Percentiles rank a stretch among this genome's conserved stretches.
phyloP scores from a whole-genome alignment of 1,140 invertebrate genomes.

The Euwallacea fornicatus region DNA sequence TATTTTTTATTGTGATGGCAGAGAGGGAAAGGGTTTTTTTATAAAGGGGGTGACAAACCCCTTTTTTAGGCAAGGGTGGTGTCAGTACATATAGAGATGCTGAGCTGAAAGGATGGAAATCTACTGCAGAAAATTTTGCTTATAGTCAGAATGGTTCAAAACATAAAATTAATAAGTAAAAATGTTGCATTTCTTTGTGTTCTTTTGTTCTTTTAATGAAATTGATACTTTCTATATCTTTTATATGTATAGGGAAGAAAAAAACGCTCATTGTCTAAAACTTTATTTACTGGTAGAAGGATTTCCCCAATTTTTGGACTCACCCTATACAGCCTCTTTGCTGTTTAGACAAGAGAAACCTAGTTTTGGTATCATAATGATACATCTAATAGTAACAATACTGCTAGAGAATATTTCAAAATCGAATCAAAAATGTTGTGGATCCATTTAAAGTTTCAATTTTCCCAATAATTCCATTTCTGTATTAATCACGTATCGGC shows the following conservation, averaged over 20 bases:
- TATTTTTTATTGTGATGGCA: constrained; percentile 12
- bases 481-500: constrained; percentile 33
- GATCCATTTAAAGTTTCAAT: constrained; percentile 12
- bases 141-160: background rate
- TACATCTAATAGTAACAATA: too few relatives aligned
- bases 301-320: too few relatives aligned
- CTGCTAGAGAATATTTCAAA: too few relatives aligned
- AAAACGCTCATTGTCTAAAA: too few relatives aligned
- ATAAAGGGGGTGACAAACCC: constrained; percentile 19
- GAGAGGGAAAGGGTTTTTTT: constrained; percentile 15
- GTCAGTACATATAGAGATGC: background rate
- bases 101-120: background rate
- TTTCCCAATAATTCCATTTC: constrained; percentile 13
- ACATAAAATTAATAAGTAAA: background rate
- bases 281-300: too few relatives aligned
- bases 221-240: background rate
- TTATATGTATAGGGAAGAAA: too few relatives aligned
- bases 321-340: too few relatives aligned
- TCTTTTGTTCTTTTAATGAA: background rate
- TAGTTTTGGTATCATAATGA: too few relatives aligned
- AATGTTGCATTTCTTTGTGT: background rate
- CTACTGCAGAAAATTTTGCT: background rate
- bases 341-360: too few relatives aligned
- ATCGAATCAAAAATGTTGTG: background rate
- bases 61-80: constrained; percentile 11